These are phyloP conservation scores for Arctocebus calabarensis DNA, from an alignment of 2,797 vertebrate genomes.

Conservation along the genomic window DNA sequence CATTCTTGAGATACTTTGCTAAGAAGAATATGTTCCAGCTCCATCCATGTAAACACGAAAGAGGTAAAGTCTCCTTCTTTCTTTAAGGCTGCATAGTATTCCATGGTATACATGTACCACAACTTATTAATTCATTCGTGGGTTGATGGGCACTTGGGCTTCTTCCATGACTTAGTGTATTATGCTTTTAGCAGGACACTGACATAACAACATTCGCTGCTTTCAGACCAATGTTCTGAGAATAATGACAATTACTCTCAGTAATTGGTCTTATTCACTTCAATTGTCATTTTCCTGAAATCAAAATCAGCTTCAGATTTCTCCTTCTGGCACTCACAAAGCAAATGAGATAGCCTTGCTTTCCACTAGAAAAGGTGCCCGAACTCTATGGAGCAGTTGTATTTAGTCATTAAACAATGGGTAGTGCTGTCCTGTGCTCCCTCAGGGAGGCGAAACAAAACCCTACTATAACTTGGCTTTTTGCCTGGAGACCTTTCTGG, in stretches of 20 bases:
- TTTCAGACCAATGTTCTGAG: background rate
- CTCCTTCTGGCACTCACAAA: background rate
- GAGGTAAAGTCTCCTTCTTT: too few relatives aligned
- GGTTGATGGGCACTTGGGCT: too few relatives aligned
- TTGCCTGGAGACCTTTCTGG: background rate
- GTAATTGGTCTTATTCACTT: background rate
- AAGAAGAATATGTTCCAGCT: too few relatives aligned
- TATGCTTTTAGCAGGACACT: background rate
- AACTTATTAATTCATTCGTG: too few relatives aligned
- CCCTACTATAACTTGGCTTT: background rate
- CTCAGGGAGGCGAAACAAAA: background rate
- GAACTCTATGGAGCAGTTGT: background rate
- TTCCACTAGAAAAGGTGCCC: background rate
- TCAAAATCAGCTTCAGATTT: background rate
- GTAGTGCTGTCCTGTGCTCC: too few relatives aligned
- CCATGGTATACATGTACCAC: too few relatives aligned
- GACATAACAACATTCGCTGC: background rate
- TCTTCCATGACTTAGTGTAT: too few relatives aligned
- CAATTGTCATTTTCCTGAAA: slow-evolving; percentile 11
- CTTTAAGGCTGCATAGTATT: too few relatives aligned
- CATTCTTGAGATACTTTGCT: too few relatives aligned
- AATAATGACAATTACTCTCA: background rate
- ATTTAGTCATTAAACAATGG: background rate
- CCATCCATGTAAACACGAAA: too few relatives aligned
- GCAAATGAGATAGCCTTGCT: background rate